phyloP scores from a whole-genome alignment of 2,797 vertebrate genomes.

The Alectoris magna region DNA sequence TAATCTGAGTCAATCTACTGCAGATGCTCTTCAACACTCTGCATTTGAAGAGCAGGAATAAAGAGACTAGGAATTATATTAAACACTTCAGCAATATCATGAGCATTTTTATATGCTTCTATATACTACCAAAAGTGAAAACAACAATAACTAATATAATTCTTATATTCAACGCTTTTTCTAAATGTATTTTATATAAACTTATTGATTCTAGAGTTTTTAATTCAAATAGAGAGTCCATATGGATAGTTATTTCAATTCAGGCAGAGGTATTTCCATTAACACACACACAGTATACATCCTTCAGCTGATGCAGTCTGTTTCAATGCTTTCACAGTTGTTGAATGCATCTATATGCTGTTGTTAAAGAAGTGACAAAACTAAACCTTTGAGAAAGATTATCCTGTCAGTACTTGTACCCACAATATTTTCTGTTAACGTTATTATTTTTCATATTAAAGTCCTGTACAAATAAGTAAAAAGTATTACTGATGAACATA shows the following conservation, averaged over 20 bases:
- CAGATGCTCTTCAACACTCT: neutral
- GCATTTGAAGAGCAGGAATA: neutral
- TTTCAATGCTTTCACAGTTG: neutral
- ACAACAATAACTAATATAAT: neutral
- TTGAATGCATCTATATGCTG: neutral
- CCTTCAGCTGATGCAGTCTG: neutral
- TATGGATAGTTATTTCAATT: neutral
- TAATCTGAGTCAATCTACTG: neutral
- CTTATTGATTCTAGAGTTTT: neutral
- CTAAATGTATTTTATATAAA: neutral
- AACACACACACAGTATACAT: neutral
- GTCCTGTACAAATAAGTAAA: neutral
- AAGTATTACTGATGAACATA: neutral
- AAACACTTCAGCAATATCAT: neutral
- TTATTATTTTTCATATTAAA: neutral
- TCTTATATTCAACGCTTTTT: neutral
- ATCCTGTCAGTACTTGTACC: neutral
- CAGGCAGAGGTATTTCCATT: neutral
- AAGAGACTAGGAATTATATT: neutral
- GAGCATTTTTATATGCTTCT: neutral
- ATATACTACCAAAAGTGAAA: neutral
- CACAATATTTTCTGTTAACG: neutral
- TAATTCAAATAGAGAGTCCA: neutral
- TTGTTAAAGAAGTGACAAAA: neutral
- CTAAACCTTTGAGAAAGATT: neutral